A percentile compares a stretch with the other conserved stretches of the same genome.
phyloP scores from a whole-genome alignment of 2,888 invertebrate species.

The Brachypterus glaber region DNA sequence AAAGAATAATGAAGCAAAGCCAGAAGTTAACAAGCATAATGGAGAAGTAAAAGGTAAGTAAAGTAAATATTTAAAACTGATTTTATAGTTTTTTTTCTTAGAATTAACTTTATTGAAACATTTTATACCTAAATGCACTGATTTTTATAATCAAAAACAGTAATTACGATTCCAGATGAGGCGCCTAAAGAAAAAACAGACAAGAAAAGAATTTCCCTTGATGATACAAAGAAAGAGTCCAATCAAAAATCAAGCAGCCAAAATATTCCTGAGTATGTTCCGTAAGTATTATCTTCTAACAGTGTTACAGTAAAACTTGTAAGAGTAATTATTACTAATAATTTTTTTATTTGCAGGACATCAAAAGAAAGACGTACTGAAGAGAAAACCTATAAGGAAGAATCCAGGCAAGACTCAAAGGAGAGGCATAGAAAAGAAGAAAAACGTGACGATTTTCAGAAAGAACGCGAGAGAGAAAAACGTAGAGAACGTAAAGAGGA shows the following conservation, averaged over 20 bases:
- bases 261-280: constrained; percentile 25
- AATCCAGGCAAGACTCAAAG: constrained; percentile 39
- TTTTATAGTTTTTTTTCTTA: too few relatives aligned
- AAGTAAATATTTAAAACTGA: too few relatives aligned
- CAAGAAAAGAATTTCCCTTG: constrained; percentile 25
- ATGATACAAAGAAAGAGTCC: constrained; percentile 26
- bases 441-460: constrained; percentile 49
- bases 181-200: constrained; percentile 29
- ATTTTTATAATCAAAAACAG: too few relatives aligned
- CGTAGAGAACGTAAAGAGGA: constrained; percentile 48
- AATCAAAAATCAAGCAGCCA: too few relatives aligned
- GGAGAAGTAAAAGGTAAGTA: constrained; percentile 41
- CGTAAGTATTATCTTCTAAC: constrained; percentile 23
- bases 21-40: constrained; percentile 38
- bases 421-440: constrained; percentile 49
- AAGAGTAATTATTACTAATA: constrained; percentile 1
- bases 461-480: constrained; percentile 52
- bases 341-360: constrained; percentile 13
- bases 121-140: too few relatives aligned
- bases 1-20: constrained; percentile 27
- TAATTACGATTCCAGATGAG: constrained; percentile 20
- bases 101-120: too few relatives aligned
- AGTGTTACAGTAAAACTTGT: neutral
- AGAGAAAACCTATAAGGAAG: constrained; percentile 36
- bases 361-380: constrained; percentile 34